phyloP scores from a whole-genome alignment of 2,797 vertebrate species.

The Urocyon cinereoargenteus region DNA sequence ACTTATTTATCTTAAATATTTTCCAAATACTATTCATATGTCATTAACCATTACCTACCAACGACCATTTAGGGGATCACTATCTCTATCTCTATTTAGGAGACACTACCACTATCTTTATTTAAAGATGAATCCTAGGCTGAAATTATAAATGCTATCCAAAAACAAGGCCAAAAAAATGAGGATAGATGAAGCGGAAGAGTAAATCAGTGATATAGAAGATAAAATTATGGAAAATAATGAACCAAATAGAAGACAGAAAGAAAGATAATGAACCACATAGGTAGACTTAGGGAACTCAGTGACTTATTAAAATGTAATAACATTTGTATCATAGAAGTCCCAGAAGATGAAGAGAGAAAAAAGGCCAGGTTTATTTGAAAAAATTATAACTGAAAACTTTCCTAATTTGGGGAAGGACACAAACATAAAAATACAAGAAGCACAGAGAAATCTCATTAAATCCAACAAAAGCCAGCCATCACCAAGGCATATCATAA shows the following conservation, averaged over 20 bases:
- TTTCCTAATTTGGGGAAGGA: not conserved
- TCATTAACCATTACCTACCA: not conserved
- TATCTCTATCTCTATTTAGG: not conserved
- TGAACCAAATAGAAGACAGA: not conserved
- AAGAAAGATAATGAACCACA: not conserved
- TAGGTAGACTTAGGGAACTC: not conserved
- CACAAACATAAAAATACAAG: not conserved
- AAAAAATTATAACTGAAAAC: not conserved
- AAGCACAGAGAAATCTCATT: not conserved
- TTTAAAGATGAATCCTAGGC: not conserved
- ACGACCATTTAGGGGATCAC: not conserved
- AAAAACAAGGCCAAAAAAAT: not conserved
- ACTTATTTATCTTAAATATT: not conserved
- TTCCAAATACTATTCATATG: not conserved
- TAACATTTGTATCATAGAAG: not conserved
- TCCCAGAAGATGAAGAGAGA: not conserved
- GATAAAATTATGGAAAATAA: not conserved
- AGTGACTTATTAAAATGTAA: not conserved
- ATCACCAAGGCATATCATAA: not conserved
- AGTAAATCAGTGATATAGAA: not conserved
- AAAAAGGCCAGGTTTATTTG: not conserved
- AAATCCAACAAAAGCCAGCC: not conserved
- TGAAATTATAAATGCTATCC: not conserved
- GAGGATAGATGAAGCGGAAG: not conserved
- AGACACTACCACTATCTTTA: not conserved